These are phyloP conservation scores for Rhodinocichla rosea DNA, from an alignment of 2,113 vertebrate species.

Conservation along the genomic window DNA sequence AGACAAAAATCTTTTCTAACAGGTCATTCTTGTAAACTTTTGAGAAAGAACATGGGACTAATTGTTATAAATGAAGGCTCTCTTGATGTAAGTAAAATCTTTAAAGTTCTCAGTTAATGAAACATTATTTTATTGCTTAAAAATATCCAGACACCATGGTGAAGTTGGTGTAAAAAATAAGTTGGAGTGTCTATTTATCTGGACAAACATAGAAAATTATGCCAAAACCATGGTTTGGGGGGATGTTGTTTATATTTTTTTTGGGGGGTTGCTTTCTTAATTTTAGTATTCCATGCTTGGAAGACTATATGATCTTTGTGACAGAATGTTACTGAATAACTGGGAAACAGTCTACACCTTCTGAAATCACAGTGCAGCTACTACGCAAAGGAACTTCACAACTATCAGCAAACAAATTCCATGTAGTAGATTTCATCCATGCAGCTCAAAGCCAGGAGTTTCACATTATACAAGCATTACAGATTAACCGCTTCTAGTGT, in stretches of 20 bases:
- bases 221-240: background rate
- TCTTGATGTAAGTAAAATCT: conserved; percentile 88
- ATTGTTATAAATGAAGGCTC: conserved; percentile 95
- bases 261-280: background rate
- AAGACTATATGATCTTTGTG: background rate
- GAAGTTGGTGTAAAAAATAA: background rate
- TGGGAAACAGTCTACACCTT: background rate
- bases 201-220: background rate
- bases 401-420: background rate
- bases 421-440: background rate
- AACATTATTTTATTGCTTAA: background rate
- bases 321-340: background rate
- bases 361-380: background rate
- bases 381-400: background rate
- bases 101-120: background rate
- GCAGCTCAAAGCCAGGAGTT: background rate
- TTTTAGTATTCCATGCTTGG: background rate
- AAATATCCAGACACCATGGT: background rate
- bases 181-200: background rate
- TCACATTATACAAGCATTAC: background rate
- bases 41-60: conserved; percentile 97
- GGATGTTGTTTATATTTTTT: background rate
- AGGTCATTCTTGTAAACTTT: conserved; percentile 97
- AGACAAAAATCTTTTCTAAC: conserved; percentile 19
- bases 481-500: background rate